Evolutionary conservation across 2,888 invertebrate genomes (phyloP).

Genomic region (Xanthorhoe designata): DNA sequence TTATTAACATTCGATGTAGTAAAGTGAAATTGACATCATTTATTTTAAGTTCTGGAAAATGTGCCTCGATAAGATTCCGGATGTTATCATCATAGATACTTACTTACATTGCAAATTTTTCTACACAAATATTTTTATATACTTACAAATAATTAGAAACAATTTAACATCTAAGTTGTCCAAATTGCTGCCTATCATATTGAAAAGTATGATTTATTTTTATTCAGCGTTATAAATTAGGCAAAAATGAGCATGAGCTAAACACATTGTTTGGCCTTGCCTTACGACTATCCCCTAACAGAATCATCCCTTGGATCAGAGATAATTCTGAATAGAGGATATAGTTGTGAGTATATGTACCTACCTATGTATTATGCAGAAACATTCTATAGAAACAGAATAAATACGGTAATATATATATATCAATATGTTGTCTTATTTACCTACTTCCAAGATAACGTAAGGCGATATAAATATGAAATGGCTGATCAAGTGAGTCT

Average conservation of each 20-base stretch:
- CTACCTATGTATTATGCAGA: constrained; percentile 66
- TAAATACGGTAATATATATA: constrained; percentile 73
- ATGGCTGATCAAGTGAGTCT: no score
- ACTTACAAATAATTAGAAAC: constrained; percentile 35
- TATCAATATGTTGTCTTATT: constrained; percentile 59
- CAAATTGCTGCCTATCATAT: constrained; percentile 63
- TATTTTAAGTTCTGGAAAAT: constrained; percentile 22
- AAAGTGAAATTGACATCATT: constrained; percentile 29
- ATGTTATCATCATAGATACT: constrained; percentile 12
- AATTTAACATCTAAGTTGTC: constrained; percentile 45
- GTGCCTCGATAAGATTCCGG: constrained; percentile 24
- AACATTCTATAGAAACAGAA: constrained; percentile 74
- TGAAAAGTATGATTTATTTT: constrained; percentile 52
- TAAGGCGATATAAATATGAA: no score
- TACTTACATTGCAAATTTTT: constrained; percentile 29
- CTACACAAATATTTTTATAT: constrained; percentile 45
- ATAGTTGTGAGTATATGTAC: constrained; percentile 6
- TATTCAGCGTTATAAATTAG: constrained; percentile 50
- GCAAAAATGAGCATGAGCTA: constrained; percentile 2
- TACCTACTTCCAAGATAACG: neutral
- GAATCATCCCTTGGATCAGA: constrained; percentile 3
- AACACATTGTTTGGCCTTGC: constrained; percentile 12
- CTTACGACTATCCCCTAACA: neutral
- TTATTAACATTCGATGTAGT: constrained; percentile 29
- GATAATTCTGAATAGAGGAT: constrained; percentile 1